A percentile compares a stretch with the other conserved stretches of the same genome.
Evolutionary conservation across 2,113 vertebrate species (phyloP).

Genomic region (Lamprologus lemairii): DNA sequence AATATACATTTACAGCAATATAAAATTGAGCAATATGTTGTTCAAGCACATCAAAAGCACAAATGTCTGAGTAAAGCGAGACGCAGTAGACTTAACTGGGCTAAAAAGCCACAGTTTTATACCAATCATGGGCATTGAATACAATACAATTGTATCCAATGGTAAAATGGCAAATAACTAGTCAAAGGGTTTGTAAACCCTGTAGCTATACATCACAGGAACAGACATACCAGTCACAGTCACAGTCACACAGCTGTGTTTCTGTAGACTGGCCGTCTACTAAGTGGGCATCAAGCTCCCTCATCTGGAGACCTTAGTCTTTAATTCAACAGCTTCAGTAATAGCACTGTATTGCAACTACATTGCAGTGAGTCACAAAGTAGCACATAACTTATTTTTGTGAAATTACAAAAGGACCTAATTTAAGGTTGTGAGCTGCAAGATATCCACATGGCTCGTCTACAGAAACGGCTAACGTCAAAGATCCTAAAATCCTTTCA

Average conservation of each 20-base stretch:
- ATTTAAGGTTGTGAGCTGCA: background rate
- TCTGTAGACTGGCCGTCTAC: background rate
- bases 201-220: background rate
- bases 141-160: background rate
- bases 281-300: conserved; percentile 43
- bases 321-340: background rate
- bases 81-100: background rate
- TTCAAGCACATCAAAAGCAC: background rate
- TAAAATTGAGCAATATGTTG: background rate
- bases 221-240: background rate
- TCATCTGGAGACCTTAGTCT: conserved; percentile 43
- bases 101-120: background rate
- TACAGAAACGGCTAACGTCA: background rate
- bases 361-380: background rate
- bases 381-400: background rate
- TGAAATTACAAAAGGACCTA: background rate
- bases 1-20: background rate
- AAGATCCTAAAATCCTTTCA: background rate
- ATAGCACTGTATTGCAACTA: background rate
- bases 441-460: background rate
- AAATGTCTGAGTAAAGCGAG: background rate
- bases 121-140: background rate
- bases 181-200: background rate
- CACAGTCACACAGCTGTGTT: background rate
- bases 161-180: background rate